Conservation (phyloP, 1,140 invertebrate genomes). For the Tetranychus urticae region DNA sequence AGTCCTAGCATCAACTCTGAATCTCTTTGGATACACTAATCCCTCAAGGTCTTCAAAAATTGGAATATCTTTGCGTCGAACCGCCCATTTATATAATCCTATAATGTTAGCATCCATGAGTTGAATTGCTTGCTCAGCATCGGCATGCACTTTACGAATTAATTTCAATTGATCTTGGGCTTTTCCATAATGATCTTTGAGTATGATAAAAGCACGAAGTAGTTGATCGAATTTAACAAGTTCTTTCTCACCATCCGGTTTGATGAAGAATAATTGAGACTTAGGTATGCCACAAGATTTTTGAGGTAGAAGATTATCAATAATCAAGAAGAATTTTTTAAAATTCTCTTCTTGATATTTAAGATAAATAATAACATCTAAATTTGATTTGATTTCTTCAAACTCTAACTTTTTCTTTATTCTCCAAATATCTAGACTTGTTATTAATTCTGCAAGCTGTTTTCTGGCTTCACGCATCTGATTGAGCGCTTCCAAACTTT, state of each 20-base stretch:
- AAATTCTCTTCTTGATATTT: not conserved
- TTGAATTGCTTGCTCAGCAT: not conserved
- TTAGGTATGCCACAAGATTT: not conserved
- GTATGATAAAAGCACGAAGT: no score
- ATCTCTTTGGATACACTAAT: not conserved
- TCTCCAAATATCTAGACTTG: not conserved
- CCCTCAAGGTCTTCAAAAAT: not conserved
- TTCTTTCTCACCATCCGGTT: no score
- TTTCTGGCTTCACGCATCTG: not conserved
- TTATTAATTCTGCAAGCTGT: not conserved
- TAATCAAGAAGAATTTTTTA: not conserved
- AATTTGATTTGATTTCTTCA: not conserved
- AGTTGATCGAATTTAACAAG: no score
- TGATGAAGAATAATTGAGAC: not conserved
- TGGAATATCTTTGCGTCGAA: not conserved
- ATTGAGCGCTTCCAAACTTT: not conserved
- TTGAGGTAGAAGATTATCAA: not conserved
- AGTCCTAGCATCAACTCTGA: not conserved
- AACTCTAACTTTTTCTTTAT: not conserved
- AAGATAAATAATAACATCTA: not conserved
- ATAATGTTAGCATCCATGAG: not conserved
- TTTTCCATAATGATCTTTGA: not conserved
- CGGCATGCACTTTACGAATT: not conserved
- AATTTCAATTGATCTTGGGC: not conserved
- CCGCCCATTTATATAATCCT: not conserved